Evolutionary conservation across 2,888 invertebrate species (phyloP), one percentile per base, ranked within the genome.

Genomic region (Gerris lacustris): DNA sequence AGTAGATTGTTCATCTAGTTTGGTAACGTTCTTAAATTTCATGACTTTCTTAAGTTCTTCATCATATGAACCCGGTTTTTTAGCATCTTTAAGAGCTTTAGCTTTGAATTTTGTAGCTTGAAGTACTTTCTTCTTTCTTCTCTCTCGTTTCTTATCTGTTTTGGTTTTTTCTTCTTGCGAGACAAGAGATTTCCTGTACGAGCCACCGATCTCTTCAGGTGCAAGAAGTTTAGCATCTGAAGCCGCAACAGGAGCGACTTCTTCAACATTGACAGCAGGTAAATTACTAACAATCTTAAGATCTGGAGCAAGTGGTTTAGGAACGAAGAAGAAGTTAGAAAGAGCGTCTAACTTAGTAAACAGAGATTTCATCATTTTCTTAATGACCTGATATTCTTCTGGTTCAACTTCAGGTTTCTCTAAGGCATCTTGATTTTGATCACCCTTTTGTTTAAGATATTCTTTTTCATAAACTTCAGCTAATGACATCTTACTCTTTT

Each of bases 261-360:
- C 98, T 81, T 99, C 99, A 87, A 96, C 91, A 45, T 84, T 86
- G 68, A 98, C 87, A 0, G 96, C 92, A 1, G 97, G 93, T 73
- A 93, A 84, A 79, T 99, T 97, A 72, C 88, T 91, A 6, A 98
- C 85, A 72, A 99, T 90, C 81, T 91, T 92, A 2, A 96, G 83
- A 77, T 98, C 97, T 0, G 95, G 91, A 72, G 87, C 86, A 0
- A 89, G 70, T 44, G 87, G 86, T 83, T 89, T 92, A 0, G 98
- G 97, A 66, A 95, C 95, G 78, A 91, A 98, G 80, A 96, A 93
- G 81, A 91, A 96, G 80, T 98, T 96, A 0, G 91, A 90, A 15
- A 99, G 83, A 0, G 96, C 92, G 82, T 98, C 96, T 63, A 99
- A 82, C 80, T 96, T 91, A 0, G 84, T 80, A 78, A 97, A 96